Evolutionary conservation across 2,797 vertebrate genomes (phyloP).

Genomic region (Chanos chanos): DNA sequence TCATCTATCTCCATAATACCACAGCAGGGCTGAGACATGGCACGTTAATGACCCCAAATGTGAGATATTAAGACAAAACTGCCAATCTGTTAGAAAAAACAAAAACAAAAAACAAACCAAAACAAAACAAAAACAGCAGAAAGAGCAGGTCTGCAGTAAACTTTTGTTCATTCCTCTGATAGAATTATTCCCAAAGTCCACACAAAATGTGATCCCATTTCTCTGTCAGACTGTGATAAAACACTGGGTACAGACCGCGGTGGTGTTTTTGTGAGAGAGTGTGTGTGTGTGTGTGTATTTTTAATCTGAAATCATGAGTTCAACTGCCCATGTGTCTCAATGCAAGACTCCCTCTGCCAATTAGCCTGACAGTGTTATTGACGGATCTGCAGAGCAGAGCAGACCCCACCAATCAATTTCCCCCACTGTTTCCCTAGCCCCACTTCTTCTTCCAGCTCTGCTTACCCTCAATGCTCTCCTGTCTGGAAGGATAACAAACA

Average conservation of each 20-base stretch:
- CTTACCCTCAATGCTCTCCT: conserved; percentile 18
- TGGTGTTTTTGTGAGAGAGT: not conserved
- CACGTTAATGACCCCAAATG: conserved; percentile 20
- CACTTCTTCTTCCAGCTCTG: conserved; percentile 41
- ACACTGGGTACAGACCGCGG: conserved; percentile 9
- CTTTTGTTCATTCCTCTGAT: no score
- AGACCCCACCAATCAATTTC: conserved; percentile 38
- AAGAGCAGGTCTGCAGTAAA: no score
- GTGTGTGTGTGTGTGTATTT: no score
- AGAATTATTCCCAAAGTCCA: not conserved
- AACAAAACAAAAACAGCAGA: no score
- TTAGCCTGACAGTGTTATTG: conserved; percentile 42
- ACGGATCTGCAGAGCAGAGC: conserved; percentile 28
- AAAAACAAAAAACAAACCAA: no score
- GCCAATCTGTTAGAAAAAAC: not conserved
- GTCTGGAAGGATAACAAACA: not conserved
- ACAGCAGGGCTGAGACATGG: not conserved
- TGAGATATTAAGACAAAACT: conserved; percentile 16
- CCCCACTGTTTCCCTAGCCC: conserved; percentile 38
- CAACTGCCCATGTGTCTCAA: conserved; percentile 11
- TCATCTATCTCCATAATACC: no score
- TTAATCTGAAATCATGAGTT: not conserved
- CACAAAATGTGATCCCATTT: not conserved
- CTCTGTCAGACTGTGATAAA: conserved; percentile 13
- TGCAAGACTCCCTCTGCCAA: conserved; percentile 36